phyloP scores from a whole-genome alignment of 2,888 invertebrate genomes.

The Chorisops tibialis region DNA sequence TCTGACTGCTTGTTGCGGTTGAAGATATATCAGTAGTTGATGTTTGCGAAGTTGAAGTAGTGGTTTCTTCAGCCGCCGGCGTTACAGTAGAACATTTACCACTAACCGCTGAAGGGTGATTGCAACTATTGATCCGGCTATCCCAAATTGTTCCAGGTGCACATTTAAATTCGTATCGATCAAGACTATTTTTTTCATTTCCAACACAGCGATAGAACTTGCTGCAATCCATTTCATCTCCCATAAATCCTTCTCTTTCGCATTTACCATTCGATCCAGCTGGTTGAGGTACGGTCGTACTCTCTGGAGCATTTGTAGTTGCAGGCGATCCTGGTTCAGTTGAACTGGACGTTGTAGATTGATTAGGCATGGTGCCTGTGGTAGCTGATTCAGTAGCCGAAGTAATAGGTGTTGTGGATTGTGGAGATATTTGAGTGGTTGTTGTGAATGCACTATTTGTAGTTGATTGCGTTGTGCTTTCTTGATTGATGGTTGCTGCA shows the following conservation, averaged over 20 bases:
- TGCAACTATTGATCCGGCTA: slow-evolving; percentile 53
- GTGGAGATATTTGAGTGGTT: slow-evolving; percentile 15
- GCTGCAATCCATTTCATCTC: slow-evolving; percentile 50
- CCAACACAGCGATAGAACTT: slow-evolving; percentile 55
- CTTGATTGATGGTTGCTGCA: not conserved
- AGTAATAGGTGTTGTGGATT: not conserved
- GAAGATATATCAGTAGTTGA: not conserved
- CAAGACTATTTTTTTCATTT: slow-evolving; percentile 46
- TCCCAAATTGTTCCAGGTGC: slow-evolving; percentile 55
- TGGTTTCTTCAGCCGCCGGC: slow-evolving; percentile 4
- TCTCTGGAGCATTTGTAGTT: not conserved
- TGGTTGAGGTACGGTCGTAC: slow-evolving; percentile 42
- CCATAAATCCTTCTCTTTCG: slow-evolving; percentile 43
- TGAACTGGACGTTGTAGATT: not conserved
- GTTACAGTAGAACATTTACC: slow-evolving; percentile 34
- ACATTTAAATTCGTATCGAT: slow-evolving; percentile 52
- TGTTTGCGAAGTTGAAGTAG: slow-evolving; percentile 21
- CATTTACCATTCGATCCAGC: slow-evolving; percentile 41
- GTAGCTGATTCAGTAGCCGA: not conserved
- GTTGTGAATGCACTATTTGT: slow-evolving; percentile 19
- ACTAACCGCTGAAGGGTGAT: slow-evolving; percentile 32
- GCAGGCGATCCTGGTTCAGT: not conserved
- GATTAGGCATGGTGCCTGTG: not conserved
- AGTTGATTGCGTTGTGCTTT: not conserved
- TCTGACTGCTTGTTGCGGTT: not conserved